These are phyloP conservation scores for Lapara coniferarum DNA, from an alignment of 2,888 invertebrate species.

Conservation along the genomic window DNA sequence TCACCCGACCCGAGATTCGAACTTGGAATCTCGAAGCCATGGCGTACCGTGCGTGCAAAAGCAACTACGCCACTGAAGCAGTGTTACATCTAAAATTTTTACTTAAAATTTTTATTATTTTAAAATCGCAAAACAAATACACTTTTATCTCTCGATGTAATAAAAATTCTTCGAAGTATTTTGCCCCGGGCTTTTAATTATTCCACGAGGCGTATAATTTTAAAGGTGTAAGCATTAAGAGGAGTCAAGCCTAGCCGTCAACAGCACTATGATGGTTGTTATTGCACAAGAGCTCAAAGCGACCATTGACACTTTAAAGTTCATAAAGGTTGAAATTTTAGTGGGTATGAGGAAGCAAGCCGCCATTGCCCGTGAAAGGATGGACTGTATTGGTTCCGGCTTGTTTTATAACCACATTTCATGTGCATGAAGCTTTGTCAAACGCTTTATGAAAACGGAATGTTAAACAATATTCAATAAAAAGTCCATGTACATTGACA, in stretches of 20 bases:
- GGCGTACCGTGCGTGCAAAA: too few species aligned
- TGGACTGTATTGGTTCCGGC: constrained; percentile 40
- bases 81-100: too few species aligned
- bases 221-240: background rate
- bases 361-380: constrained; percentile 26
- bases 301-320: constrained; percentile 51
- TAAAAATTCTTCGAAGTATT: background rate
- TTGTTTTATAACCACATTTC: constrained; percentile 28
- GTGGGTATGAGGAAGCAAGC: constrained; percentile 40
- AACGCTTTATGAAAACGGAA: background rate
- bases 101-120: too few species aligned
- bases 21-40: too few species aligned
- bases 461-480: too few species aligned
- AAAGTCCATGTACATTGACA: too few species aligned
- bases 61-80: too few species aligned
- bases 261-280: constrained; percentile 17
- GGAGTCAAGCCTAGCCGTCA: constrained; percentile 1
- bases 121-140: too few species aligned
- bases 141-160: too few species aligned
- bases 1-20: too few species aligned
- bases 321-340: constrained; percentile 39
- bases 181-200: background rate
- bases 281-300: constrained; percentile 56
- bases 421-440: background rate
- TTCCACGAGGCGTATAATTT: background rate